Evolutionary conservation across 2,797 vertebrate species (phyloP), one percentile per base, ranked within the genome.

Genomic region (Notolepis coatsorum): DNA sequence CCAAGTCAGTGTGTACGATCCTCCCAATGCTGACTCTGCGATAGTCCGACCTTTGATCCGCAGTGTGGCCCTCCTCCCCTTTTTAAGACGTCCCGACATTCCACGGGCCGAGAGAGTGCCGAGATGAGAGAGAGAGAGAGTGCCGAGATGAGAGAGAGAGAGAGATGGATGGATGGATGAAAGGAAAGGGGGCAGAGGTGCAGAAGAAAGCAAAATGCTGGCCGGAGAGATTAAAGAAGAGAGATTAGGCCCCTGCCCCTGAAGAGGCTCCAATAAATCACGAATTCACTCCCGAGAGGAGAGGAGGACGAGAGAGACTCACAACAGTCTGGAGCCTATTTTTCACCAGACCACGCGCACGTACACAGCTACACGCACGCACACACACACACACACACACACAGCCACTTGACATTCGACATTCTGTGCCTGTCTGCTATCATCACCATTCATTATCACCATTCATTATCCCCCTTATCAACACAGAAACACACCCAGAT

Each of bases 41-140:
- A 82, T 69, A 68, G 81, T 75, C 82, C 72, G 75, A 90, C 80
- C 89, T 86, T 90, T 88, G 88, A 88, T 88, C 85, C 77, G 37
- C 35, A 28, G 43, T 7, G 52, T 59, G 9, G 72, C 71, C n/a
- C 77, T 73, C 63, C 82, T 73, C 17, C 67, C 77, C 65, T 81
- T 68, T n/a, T n/a, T n/a, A n/a, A 65, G 68, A 85, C 80, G 73
- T 71, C 77, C 67, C n/a, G 5, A 78, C 91, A 92, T 93, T 92
- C 90, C 91, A 77, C 75, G 69, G 76, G 63, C 67, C 77, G 71
- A 85, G 69, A 71, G 85, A 86, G 86, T 54, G 52, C 74, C 68
- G 73, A 84, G 31, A 54, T 37, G 43, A 64, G 23, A 20, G 10
- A 2, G n/a, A 23, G n/a, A n/a, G n/a, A n/a, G n/a, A n/a, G n/a